Conservation (phyloP, 2,888 invertebrate genomes). For the Athrips mouffetella region DNA sequence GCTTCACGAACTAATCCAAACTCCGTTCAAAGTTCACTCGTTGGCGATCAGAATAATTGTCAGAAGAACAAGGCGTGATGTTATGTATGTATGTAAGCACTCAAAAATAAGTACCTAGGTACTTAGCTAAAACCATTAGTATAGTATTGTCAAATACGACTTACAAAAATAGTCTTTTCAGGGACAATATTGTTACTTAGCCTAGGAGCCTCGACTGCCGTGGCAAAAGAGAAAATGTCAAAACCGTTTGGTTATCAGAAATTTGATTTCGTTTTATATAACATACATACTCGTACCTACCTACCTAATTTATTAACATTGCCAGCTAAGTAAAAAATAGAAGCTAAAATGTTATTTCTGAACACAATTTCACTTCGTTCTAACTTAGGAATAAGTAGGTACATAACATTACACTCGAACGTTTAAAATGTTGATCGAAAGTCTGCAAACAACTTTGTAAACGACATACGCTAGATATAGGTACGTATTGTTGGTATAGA, state of each 20-base stretch:
- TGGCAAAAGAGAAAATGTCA: too few species aligned
- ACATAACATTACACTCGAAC: too few species aligned
- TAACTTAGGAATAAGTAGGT: background rate
- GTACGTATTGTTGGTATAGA: conserved; percentile 7
- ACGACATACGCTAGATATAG: background rate
- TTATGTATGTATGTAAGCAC: too few species aligned
- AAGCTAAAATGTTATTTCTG: background rate
- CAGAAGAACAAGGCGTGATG: too few species aligned
- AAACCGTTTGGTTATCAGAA: too few species aligned
- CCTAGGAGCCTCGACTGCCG: too few species aligned
- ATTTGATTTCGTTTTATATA: too few species aligned
- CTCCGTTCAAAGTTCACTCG: background rate
- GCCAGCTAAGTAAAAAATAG: too few species aligned
- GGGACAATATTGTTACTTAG: too few species aligned
- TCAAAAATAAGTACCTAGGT: too few species aligned
- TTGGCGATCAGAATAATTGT: background rate
- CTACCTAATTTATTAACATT: too few species aligned
- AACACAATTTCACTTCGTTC: background rate
- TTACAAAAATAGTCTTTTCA: background rate
- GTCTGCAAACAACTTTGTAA: conserved; percentile 11
- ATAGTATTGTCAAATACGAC: background rate
- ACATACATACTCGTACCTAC: too few species aligned
- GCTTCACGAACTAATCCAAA: background rate
- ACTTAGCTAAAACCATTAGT: background rate
- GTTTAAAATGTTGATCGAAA: conserved; percentile 11